A percentile compares a stretch with the other conserved stretches of the same genome.
Conservation (phyloP, 1,140 invertebrate species). For the Rhagoletis zephyria region DNA sequence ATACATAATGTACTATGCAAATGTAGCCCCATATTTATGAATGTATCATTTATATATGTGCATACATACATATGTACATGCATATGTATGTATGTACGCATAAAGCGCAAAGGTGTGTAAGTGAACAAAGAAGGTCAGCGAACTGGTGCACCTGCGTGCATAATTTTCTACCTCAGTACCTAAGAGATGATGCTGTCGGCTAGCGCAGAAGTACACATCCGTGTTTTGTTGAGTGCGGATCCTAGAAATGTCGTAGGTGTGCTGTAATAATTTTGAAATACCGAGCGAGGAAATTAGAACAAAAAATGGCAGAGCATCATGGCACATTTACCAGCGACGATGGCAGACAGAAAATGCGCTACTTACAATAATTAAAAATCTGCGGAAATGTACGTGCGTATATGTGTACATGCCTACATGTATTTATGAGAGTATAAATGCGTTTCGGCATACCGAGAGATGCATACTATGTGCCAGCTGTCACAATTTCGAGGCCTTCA, state of each 20-base stretch:
- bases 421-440: too few species aligned
- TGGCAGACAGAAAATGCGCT: not conserved
- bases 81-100: not conserved
- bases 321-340: too few species aligned
- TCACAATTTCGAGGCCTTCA: too few species aligned
- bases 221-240: not conserved
- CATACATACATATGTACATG: not conserved
- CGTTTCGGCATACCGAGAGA: too few species aligned
- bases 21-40: too few species aligned
- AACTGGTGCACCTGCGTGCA: not conserved
- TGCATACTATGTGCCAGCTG: too few species aligned
- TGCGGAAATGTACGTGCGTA: not conserved
- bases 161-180: not conserved
- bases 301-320: too few species aligned
- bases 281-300: not conserved
- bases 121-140: not conserved
- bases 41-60: too few species aligned
- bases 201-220: not conserved
- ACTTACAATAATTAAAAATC: not conserved
- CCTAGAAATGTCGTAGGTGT: not conserved
- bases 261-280: too few species aligned
- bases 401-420: too few species aligned
- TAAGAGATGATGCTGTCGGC: not conserved
- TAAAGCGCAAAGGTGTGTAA: not conserved
- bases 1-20: too few species aligned